phyloP scores from a whole-genome alignment of 2,797 vertebrate species.

The Hybognathus amarus region DNA sequence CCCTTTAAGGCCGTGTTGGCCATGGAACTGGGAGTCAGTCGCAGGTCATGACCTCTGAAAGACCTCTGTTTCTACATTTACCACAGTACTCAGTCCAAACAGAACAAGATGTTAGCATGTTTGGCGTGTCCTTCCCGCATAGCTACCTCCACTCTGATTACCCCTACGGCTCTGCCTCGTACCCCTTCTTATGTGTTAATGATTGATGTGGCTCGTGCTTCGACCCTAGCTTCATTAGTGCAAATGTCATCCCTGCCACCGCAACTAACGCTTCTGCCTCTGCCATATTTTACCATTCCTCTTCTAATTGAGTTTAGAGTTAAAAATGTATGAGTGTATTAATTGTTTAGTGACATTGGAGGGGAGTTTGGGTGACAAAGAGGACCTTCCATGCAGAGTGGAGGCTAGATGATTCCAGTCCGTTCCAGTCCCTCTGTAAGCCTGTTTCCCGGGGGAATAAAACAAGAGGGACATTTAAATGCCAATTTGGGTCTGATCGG shows the following conservation, averaged over 20 bases:
- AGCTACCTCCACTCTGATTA: constrained; percentile 40
- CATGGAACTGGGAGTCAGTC: not conserved
- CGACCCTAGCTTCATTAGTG: constrained; percentile 67
- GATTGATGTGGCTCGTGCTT: constrained; percentile 64
- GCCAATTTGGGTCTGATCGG: constrained; percentile 54
- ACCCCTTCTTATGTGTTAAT: constrained; percentile 44
- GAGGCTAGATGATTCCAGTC: constrained; percentile 46
- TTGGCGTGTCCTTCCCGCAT: constrained; percentile 42
- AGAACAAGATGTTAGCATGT: constrained; percentile 35
- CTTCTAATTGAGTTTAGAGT: constrained; percentile 67
- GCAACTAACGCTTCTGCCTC: constrained; percentile 58
- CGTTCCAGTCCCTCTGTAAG: constrained; percentile 50
- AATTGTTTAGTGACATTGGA: constrained; percentile 63
- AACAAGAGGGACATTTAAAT: constrained; percentile 60
- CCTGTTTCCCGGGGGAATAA: constrained; percentile 58
- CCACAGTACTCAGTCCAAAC: not conserved
- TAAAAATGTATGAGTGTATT: constrained; percentile 72
- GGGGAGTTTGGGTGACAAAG: constrained; percentile 49
- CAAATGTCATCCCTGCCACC: constrained; percentile 68
- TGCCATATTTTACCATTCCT: constrained; percentile 65
- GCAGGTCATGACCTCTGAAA: constrained; percentile 32
- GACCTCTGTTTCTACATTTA: not conserved
- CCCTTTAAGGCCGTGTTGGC: not conserved
- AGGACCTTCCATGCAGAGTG: constrained; percentile 43
- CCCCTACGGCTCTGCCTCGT: constrained; percentile 40